Evolutionary conservation across 1,140 invertebrate species (phyloP), one percentile per base, ranked within the genome.

Genomic region (Teleopsis dalmanni): DNA sequence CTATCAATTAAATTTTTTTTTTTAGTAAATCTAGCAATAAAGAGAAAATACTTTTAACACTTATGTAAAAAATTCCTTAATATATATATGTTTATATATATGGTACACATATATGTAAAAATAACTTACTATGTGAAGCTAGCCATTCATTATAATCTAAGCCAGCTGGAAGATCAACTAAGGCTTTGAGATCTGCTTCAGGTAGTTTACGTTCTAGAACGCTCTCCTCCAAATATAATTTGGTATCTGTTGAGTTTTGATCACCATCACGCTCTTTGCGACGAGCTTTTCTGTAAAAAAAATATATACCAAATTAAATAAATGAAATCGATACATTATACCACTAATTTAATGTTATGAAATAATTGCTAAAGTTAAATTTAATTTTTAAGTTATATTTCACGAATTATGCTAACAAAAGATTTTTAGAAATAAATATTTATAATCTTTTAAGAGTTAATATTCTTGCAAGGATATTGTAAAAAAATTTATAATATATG

Each of bases 61-160:
- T n/a, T n/a, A n/a, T n/a, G n/a, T n/a, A n/a, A n/a, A n/a, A n/a
- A n/a, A n/a, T n/a, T 29, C 19, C 16, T 43, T 16, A 43, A 29
- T 16, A 36, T 18, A 29, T 14, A 18, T 21, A 22, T 33, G 19
- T 46, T 35, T 23, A 27, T 34, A 33, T 34, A 14, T 14, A n/a
- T 41, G 14, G 22, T 10, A 23, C 13, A 21, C n/a, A n/a, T 8
- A 3, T 31, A n/a, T 31, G n/a, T n/a, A n/a, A n/a, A n/a, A 33
- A 50, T 14, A 59, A 85, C 85, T 84, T 73, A 95, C 91, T 96
- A 72, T 98, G 94, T 55, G 92, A 96, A 49, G 94, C 94, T 55
- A 98, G 82, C 94, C 95, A 98, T 80, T 98, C 95, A 76, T 97
- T 95, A 75, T 92, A 91, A 74, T 96, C 93, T 66, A 98, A 80